Evolutionary conservation across 2,888 invertebrate genomes (phyloP).

Genomic region (Achlya flavicornis): DNA sequence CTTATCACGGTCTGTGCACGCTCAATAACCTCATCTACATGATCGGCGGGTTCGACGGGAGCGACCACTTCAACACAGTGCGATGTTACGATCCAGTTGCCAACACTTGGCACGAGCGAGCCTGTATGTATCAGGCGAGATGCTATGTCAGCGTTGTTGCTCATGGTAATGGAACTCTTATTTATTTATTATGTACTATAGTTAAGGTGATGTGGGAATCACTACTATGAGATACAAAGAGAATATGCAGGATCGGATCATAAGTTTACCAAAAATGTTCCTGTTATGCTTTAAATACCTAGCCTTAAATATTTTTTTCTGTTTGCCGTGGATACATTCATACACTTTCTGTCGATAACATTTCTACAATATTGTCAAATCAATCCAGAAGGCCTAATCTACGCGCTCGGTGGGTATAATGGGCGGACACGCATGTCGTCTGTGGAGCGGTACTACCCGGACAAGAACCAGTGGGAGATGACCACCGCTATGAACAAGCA

Average conservation of each 20-base stretch:
- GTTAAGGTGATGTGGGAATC: no score
- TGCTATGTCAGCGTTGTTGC: conserved; percentile 91
- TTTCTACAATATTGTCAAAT: background rate
- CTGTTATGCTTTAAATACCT: no score
- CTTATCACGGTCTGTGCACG: conserved; percentile 91
- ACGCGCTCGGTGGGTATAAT: conserved; percentile 93
- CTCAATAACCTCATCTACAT: conserved; percentile 89
- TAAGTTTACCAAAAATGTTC: no score
- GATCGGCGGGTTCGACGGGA: conserved; percentile 93
- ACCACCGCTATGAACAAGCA: conserved; percentile 89
- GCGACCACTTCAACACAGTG: conserved; percentile 90
- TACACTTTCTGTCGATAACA: no score
- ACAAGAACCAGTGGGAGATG: conserved; percentile 90
- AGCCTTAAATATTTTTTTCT: no score
- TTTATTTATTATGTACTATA: no score
- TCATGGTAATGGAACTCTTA: conserved; percentile 74
- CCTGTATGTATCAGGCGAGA: conserved; percentile 91
- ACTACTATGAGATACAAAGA: no score
- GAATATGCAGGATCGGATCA: no score
- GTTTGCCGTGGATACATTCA: no score
- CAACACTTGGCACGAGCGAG: conserved; percentile 89
- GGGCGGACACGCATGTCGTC: conserved; percentile 89
- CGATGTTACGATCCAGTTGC: conserved; percentile 91
- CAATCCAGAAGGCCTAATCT: conserved; percentile 86
- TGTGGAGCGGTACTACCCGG: conserved; percentile 91